Base-by-base conservation (phyloP, 2,113 vertebrate species). In the Engystomops pustulosus region DNA sequence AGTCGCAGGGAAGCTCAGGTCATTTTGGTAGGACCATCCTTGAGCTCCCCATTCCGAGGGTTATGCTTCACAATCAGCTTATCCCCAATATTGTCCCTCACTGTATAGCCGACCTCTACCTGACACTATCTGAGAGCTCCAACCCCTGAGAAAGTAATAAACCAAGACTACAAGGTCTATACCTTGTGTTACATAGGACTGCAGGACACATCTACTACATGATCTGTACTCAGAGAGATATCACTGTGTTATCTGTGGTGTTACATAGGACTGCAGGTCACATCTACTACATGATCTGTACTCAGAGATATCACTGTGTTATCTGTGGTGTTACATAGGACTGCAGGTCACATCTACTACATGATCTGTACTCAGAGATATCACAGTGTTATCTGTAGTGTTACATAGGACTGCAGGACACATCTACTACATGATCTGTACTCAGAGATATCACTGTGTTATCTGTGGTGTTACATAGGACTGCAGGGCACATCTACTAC, bases 131-230 rank as follows among this genome's bases (percentile, higher is more conserved):
- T 2, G 27, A 65, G 60, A 0, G 58, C 58, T 14, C 1, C 23
- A 62, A 49, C 3, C 47, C 2, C 47, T 0, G 3, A n/a, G 38
- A 41, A 8, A 41, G 38, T 8, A 41, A 41, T 41, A 41, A 4
- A 41, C 38, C 38, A 41, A 41, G 8, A 41, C 38, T 41, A 41
- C n/a, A n/a, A n/a, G n/a, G n/a, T n/a, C n/a, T n/a, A n/a, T n/a
- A n/a, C n/a, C n/a, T 65, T 25, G 60, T 32, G 60, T 65, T 65
- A 65, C 60, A 65, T 65, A 65, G 53, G 53, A 58, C 53, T 58
- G 53, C 53, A 23, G 53, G 38, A 3, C n/a, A 58, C 53, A 58
- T 58, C 53, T 58, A 58, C 47, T 49, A 49, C 47, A 49, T 49
- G 15, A 49, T 18, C 14, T 49, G 47, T 49, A 15, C 15, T 1